These are phyloP conservation scores for Cataglyphis altisquamis DNA, from an alignment of 2,888 invertebrate genomes.

Conservation along the genomic window DNA sequence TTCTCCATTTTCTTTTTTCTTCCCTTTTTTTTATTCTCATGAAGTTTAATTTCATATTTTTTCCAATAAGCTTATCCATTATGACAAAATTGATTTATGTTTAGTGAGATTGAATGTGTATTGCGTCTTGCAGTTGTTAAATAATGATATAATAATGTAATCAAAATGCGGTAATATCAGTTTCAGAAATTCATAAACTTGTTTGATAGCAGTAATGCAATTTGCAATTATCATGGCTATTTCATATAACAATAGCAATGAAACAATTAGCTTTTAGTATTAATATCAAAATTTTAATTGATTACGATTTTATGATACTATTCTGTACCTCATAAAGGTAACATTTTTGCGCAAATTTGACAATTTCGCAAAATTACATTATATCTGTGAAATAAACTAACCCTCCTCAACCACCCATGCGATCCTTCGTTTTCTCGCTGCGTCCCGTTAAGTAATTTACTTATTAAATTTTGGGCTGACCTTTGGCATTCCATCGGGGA, in stretches of 20 bases:
- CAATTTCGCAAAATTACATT: slow-evolving; percentile 32
- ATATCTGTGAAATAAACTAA: slow-evolving; percentile 55
- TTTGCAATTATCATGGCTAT: background rate
- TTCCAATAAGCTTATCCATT: background rate
- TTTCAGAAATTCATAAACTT: slow-evolving; percentile 15
- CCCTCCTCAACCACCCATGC: background rate
- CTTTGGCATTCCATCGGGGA: slow-evolving; percentile 83
- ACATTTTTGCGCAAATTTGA: slow-evolving; percentile 10
- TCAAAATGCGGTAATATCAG: background rate
- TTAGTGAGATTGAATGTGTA: background rate
- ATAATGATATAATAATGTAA: slow-evolving; percentile 4
- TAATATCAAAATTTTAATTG: background rate
- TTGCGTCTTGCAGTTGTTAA: background rate
- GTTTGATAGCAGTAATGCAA: background rate
- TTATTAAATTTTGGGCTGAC: slow-evolving; percentile 85
- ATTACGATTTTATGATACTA: background rate
- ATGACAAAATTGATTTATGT: background rate
- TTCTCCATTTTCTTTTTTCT: background rate
- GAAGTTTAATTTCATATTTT: background rate
- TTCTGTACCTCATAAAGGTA: background rate
- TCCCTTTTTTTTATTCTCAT: background rate
- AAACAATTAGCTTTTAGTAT: slow-evolving; percentile 6
- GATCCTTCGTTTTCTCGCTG: slow-evolving; percentile 39
- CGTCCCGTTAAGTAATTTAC: slow-evolving; percentile 83
- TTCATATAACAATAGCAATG: background rate